Evolutionary conservation across 2,797 vertebrate genomes (phyloP).

Genomic region (Myotis myotis): DNA sequence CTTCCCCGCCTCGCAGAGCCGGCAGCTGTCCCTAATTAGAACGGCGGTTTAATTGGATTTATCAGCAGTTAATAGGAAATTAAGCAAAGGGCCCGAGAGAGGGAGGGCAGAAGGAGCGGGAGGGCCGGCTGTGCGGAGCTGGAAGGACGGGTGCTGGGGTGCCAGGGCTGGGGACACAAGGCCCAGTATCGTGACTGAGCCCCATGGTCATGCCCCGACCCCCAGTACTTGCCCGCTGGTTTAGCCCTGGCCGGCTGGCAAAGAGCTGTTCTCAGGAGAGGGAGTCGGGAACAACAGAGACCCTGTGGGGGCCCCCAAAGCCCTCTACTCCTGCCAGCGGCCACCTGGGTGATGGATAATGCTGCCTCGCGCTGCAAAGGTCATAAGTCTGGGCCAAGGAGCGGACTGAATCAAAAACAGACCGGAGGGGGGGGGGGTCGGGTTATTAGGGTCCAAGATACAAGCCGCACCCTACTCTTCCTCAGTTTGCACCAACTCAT

Average conservation of each 20-base stretch:
- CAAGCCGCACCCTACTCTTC: not conserved
- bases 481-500: not conserved
- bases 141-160: conserved; percentile 18
- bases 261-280: not conserved
- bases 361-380: conserved; percentile 66
- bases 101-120: conserved; percentile 45
- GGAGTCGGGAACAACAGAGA: not conserved
- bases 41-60: conserved; percentile 84
- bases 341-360: conserved; percentile 71
- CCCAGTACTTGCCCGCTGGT: not conserved
- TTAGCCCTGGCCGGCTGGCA: not conserved
- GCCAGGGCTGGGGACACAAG: not conserved
- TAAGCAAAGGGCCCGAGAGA: conserved; percentile 78
- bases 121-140: conserved; percentile 44
- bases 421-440: not conserved
- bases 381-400: conserved; percentile 76
- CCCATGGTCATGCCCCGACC: not conserved
- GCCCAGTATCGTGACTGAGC: not conserved
- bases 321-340: not conserved
- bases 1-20: conserved; percentile 70
- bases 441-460: not conserved
- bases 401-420: conserved; percentile 68
- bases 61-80: conserved; percentile 88
- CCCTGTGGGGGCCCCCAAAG: not conserved
- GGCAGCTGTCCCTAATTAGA: conserved; percentile 89